A percentile compares a stretch with the other conserved stretches of the same genome.
Conservation (phyloP, 2,113 vertebrate species). For the Taxidea taxus region DNA sequence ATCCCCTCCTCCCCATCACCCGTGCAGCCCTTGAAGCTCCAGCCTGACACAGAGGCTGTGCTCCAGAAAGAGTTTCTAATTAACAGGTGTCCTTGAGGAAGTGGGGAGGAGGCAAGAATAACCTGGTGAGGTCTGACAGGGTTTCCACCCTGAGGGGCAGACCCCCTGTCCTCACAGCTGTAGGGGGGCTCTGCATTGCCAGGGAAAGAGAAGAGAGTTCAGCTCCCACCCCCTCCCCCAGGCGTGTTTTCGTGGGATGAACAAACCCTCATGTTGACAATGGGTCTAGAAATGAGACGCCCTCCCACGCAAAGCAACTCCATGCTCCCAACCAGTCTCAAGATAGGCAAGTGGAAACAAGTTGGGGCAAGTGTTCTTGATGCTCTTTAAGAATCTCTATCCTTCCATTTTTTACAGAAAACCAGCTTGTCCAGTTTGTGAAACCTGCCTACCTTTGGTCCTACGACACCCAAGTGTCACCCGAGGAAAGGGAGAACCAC, state of each 20-base stretch:
- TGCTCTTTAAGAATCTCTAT: background rate
- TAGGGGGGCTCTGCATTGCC: background rate
- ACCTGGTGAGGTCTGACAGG: background rate
- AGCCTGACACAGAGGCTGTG: too few species aligned
- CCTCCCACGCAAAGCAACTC: background rate
- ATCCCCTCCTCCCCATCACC: background rate
- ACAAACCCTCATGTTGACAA: background rate
- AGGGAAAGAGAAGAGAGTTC: background rate
- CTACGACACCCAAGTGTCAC: background rate
- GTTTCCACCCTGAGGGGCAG: background rate
- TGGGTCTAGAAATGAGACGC: background rate
- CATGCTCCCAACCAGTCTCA: fast-evolving
- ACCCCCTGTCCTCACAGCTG: background rate
- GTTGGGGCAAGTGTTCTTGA: background rate
- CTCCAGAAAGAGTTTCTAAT: background rate
- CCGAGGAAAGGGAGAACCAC: background rate
- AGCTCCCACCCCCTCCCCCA: fast-evolving
- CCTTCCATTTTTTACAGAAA: background rate
- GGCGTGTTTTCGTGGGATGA: background rate
- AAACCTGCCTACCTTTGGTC: background rate
- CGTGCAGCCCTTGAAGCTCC: background rate
- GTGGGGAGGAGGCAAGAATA: background rate
- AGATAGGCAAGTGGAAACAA: background rate
- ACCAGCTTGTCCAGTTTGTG: background rate
- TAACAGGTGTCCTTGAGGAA: background rate